Base-by-base conservation (phyloP, 2,888 invertebrate genomes). In the Chalcosyrphus nemorum region DNA sequence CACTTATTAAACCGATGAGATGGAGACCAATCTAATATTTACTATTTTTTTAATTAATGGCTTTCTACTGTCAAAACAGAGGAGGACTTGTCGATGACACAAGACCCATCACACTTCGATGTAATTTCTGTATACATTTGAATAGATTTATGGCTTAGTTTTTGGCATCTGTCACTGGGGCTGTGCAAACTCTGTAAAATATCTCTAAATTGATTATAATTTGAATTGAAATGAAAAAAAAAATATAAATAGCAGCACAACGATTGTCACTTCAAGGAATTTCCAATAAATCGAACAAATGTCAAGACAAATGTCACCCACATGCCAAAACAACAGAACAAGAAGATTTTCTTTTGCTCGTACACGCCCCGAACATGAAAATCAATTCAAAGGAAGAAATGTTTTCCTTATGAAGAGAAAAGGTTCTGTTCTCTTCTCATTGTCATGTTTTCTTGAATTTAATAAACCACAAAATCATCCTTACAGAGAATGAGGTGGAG, bases 241-340 rank as follows among this genome's bases (percentile, higher is more conserved):
- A 61, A 59, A 47, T 47, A 19, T 35, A 29, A 7, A 32, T 3
- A 15, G 19, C 13, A 13, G 3, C n/a, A 71, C 19, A 27, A 47
- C 65, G 24, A 59, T 38, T 66, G 78, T 78, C 78, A 78, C 21
- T 82, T 78, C 17, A 63, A 38, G 71, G 61, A 77, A 82, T 78
- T 82, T 82, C 19, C 78, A 78, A 82, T 82, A 82, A 82, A 82
- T 77, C 72, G 82, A 72, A 21, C 54, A 27, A 82, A 61, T 77
- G 82, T 77, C 82, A 82, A 27, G 72, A 77, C 77, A 78, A 74
- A 35, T 82, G 82, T 68, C 82, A 74, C 61, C 27, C 54, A 17
- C 43, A 71, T 71, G 57, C 65, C 45, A 68, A 76, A 72, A 52
- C 38, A 66, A 35, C 45, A 68, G 71, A 72, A 52, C 38, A 66